phyloP scores from a whole-genome alignment of 2,888 invertebrate genomes.

The Drosophila sordidapex region DNA sequence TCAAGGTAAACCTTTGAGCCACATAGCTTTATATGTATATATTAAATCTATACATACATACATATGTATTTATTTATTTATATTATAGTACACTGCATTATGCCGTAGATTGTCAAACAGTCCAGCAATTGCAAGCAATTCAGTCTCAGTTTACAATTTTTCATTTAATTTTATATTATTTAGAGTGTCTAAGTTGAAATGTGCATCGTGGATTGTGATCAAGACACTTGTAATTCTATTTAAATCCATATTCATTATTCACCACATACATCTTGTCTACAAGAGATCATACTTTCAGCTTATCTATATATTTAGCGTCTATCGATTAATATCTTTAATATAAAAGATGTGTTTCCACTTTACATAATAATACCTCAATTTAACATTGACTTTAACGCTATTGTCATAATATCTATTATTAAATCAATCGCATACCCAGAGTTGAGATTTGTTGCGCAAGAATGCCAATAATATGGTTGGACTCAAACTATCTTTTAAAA shows the following conservation, averaged over 20 bases:
- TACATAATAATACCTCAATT: not conserved
- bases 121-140: not conserved
- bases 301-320: not conserved
- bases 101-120: not conserved
- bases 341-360: not conserved
- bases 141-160: not conserved
- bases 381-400: not conserved
- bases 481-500: not conserved
- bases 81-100: too few species aligned
- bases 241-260: not conserved
- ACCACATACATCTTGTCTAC: not conserved
- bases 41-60: not conserved
- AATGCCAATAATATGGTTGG: not conserved
- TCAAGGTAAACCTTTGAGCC: constrained; percentile 38
- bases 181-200: not conserved
- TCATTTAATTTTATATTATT: not conserved
- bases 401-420: not conserved
- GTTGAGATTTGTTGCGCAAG: not conserved
- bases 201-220: not conserved
- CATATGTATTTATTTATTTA: not conserved
- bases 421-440: not conserved
- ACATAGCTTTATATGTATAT: constrained; percentile 5
- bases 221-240: not conserved
- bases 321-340: not conserved
- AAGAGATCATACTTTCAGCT: not conserved